phyloP scores from a whole-genome alignment of 2,797 vertebrate species.

The Sebastes kiyomatsui region DNA sequence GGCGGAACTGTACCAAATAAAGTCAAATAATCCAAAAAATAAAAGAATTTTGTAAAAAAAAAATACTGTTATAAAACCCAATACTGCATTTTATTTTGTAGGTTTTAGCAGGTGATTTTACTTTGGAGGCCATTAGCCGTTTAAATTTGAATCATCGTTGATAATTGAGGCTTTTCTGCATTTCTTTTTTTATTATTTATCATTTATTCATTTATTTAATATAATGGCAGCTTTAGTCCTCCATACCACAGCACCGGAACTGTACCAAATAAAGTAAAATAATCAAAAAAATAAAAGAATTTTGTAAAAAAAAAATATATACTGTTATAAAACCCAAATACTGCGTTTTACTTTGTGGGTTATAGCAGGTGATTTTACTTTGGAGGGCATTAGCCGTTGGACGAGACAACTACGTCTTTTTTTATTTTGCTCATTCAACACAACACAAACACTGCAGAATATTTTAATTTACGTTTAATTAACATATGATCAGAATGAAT shows the following conservation, averaged over 20 bases:
- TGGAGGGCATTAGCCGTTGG: neutral
- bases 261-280: neutral
- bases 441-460: neutral
- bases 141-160: neutral
- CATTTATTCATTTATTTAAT: neutral
- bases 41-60: neutral
- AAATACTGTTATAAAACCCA: neutral
- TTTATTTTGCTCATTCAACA: neutral
- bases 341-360: neutral
- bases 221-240: neutral
- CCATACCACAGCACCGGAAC: neutral
- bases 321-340: neutral
- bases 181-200: neutral
- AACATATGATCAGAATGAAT: neutral
- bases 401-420: neutral
- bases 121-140: neutral
- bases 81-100: neutral
- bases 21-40: too few species aligned
- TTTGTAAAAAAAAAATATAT: neutral
- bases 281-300: neutral
- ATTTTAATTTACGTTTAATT: neutral
- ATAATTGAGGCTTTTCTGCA: too few species aligned
- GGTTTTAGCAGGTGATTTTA: neutral
- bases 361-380: neutral
- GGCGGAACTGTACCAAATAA: neutral